Evolutionary conservation across 92 coral and sea anemone species (phyloP), one percentile per base, ranked within the genome.

Genomic region (Epizoanthus fatuus): DNA sequence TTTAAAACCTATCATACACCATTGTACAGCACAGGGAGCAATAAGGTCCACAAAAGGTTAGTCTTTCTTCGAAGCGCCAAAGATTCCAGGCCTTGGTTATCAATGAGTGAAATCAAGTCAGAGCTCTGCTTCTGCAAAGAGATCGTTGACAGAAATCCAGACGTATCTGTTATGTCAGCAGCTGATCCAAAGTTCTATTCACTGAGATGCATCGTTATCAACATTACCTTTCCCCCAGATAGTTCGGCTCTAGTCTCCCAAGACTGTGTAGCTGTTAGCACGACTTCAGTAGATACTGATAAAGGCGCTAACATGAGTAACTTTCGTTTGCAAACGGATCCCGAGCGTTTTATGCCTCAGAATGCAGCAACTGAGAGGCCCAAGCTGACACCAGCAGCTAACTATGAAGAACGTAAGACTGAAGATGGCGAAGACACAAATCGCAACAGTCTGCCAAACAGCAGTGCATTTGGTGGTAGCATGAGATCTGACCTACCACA

Each of bases 111-210:
- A 81, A 63, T 63, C 29, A 39, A 38, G 14, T 32, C 70, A 53
- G 86, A 80, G 63, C 75, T 73, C 52, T 81, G 87, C 17, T 55
- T 73, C 16, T 72, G 22, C 32, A 10, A 60, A 62, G 83, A 81
- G 40, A 87, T 87, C 63, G 39, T 13, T 3, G 77, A 73, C 22
- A 73, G 77, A 72, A 73, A 55, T 4, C 86, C 87, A 16, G 42
- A 51, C 49, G 59, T 87, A 47, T 14, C 69, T 58, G 79, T 87
- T 65, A 72, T 81, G 9, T 87, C 91, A 17, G 91, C 87, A 16
- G 91, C 74, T 13, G 91, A 87, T 74, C 91, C 91, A 25, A 55
- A 52, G 55, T 20, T 79, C 56, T 85, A 81, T 7, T 40, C 45
- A 38, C 63, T 73, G 19, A 63, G 91, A 45, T 87, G 86, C 66